A percentile compares a stretch with the other conserved stretches of the same genome.
Conservation (phyloP, 2,797 vertebrate genomes). For the Thunnus albacares region DNA sequence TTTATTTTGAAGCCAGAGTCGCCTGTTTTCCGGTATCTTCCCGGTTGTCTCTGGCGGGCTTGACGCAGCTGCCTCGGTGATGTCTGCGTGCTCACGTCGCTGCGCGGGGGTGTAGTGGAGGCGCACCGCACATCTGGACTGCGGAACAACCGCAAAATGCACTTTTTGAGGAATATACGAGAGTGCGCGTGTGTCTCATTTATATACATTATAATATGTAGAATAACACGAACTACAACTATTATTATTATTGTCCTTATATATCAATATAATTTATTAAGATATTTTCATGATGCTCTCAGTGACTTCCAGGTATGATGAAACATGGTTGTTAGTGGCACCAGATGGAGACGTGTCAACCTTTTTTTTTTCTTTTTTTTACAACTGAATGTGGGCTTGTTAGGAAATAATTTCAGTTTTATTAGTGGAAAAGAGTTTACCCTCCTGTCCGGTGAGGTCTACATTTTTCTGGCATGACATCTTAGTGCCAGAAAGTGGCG, state of each 20-base stretch:
- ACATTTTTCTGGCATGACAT: constrained; percentile 8
- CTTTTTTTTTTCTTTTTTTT: background rate
- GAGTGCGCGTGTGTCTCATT: background rate
- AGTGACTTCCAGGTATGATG: background rate
- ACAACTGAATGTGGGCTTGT: background rate
- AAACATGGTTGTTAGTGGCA: background rate
- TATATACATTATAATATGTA: background rate
- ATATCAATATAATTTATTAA: too few relatives aligned
- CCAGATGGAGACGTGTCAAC: constrained; percentile 7
- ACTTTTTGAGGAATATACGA: constrained; percentile 5
- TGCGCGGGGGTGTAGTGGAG: constrained; percentile 70
- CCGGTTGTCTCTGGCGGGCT: background rate
- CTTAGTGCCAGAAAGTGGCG: constrained; percentile 15
- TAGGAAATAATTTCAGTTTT: constrained; percentile 1
- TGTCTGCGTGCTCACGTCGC: constrained; percentile 72
- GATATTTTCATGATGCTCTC: background rate
- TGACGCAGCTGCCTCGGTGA: constrained; percentile 42
- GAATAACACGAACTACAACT: too few relatives aligned
- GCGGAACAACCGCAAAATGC: constrained; percentile 62
- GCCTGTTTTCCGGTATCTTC: constrained; percentile 9
- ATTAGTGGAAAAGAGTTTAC: background rate
- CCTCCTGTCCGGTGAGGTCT: background rate
- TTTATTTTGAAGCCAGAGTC: constrained; percentile 56
- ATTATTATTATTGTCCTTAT: background rate
- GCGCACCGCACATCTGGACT: constrained; percentile 75